Evolutionary conservation across 2,113 vertebrate species (phyloP), one percentile per base, ranked within the genome.

Genomic region (Rhabdornis inornatus): DNA sequence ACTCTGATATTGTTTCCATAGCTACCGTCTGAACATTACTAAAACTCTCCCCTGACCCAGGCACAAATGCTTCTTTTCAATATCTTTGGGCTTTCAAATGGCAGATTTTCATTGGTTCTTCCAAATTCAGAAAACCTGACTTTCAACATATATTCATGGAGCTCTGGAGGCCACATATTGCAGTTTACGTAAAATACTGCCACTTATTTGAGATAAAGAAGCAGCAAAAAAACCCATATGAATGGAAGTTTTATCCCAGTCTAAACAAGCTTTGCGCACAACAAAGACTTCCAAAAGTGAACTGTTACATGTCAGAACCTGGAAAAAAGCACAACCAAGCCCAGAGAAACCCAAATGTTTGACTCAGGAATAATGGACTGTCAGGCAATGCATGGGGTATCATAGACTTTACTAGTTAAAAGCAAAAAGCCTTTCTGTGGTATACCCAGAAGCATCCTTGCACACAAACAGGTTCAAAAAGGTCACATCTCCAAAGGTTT

Each of bases 1-100:
- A 90, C 13, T 91, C 45, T 18, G 71, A 90, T 94, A 93, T 35
- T 60, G 85, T 96, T 93, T 94, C 94, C 76, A 93, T 92, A 81
- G 88, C 52, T 94, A 92, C 76, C 83, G 65, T 60, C 79, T 81
- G 22, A 75, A 93, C 52, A 50, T 85, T 70, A 65, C n/a, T 86
- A 45, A 86, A 94, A 81, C 23, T 57, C 49, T 75, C n/a, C 68
- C 27, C 52, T 95, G 88, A 90, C 56, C 71, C 44, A 89, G 56
- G 31, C 60, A 56, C 15, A 80, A 78, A 74, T 3, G 3, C 44
- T 83, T 83, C 21, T 84, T 93, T 90, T 52, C 68, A 53, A 24
- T 52, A 63, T 44, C 40, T 92, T 85, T 71, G 55, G 7, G 10
- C 47, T 66, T 68, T 60, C 17, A 44, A 55, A 4, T 10, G 20